Conservation (phyloP, 2,888 invertebrate genomes). For the Yponomeuta cagnagella region DNA sequence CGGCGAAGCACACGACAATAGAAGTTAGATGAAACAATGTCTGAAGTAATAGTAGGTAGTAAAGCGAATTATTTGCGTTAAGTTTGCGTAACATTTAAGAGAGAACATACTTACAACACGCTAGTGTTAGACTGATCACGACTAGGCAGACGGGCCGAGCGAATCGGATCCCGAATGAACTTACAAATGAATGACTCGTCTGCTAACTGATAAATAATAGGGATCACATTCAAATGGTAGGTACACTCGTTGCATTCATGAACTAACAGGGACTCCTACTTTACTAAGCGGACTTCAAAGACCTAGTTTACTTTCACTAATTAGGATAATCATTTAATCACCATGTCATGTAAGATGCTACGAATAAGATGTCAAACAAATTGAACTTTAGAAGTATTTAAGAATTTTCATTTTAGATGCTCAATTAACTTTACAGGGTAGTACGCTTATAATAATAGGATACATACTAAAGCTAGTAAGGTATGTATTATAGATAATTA, state of each 20-base stretch:
- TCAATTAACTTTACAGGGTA: conserved; percentile 9
- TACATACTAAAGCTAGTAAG: conserved; percentile 70
- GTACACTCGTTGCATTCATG: conserved; percentile 31
- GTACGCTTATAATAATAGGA: conserved; percentile 45
- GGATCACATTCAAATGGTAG: conserved; percentile 12
- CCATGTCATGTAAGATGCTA: conserved; percentile 9
- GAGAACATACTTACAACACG: conserved; percentile 66
- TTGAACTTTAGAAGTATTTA: background rate
- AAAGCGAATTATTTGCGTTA: conserved; percentile 65
- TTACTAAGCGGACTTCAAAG: conserved; percentile 53
- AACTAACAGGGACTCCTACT: conserved; percentile 54
- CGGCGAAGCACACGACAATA: conserved; percentile 74
- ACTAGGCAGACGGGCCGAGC: conserved; percentile 49
- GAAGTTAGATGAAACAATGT: conserved; percentile 66
- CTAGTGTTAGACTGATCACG: conserved; percentile 55
- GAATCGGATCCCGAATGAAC: conserved; percentile 52
- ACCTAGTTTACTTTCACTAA: conserved; percentile 36
- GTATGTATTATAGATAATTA: conserved; percentile 29
- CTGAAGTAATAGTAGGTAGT: conserved; percentile 62
- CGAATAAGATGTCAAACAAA: conserved; percentile 7
- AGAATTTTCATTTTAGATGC: conserved; percentile 7
- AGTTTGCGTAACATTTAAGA: conserved; percentile 61
- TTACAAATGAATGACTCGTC: conserved; percentile 53
- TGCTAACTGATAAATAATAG: conserved; percentile 13
- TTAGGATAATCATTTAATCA: background rate